A percentile compares a stretch with the other conserved stretches of the same genome.
Conservation (phyloP, 2,113 vertebrate genomes). For the Donacobius atricapilla region DNA sequence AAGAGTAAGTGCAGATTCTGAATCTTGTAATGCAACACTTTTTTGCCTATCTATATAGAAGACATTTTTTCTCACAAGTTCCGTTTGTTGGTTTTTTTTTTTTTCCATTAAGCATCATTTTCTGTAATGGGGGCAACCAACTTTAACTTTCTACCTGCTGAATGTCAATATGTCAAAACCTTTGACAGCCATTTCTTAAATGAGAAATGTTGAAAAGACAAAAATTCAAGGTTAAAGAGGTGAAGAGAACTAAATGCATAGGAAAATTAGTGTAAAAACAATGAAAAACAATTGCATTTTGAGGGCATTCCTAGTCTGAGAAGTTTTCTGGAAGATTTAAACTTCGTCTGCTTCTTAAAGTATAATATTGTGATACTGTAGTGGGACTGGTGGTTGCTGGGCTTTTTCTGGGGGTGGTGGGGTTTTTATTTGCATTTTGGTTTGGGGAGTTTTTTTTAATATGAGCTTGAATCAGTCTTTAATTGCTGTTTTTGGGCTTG, state of each 20-base stretch:
- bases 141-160: conserved; percentile 75
- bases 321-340: background rate
- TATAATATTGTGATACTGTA: background rate
- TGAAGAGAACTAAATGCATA: background rate
- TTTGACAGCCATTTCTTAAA: background rate
- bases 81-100: background rate
- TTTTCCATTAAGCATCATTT: conserved; percentile 41
- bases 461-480: background rate
- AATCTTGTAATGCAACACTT: conserved; percentile 68
- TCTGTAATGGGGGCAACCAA: conserved; percentile 72
- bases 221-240: background rate
- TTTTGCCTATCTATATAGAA: conserved; percentile 51
- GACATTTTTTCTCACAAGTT: conserved; percentile 33
- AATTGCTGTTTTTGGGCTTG: background rate
- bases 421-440: background rate
- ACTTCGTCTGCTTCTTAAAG: background rate
- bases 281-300: background rate
- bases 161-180: conserved; percentile 12
- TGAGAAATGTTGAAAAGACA: background rate
- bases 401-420: background rate
- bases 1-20: conserved; percentile 85
- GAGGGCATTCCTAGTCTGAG: background rate
- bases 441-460: background rate
- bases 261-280: background rate
- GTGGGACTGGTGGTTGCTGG: background rate